A percentile compares a stretch with the other conserved stretches of the same genome.
Conservation (phyloP, 2,888 invertebrate species). For the Polyommatus iphigenia region DNA sequence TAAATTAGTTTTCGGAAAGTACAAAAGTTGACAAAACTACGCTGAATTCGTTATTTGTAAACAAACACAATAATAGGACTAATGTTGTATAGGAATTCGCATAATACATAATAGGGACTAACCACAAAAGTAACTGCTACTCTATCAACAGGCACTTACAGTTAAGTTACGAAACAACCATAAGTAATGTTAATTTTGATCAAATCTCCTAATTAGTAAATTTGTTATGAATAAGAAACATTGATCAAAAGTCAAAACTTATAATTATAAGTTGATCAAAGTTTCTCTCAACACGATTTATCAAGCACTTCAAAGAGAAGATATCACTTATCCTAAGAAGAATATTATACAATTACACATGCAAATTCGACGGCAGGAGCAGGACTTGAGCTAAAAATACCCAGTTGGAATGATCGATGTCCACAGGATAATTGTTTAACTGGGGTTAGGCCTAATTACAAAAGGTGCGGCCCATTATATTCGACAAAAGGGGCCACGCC, state of each 20-base stretch:
- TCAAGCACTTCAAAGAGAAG: conserved; percentile 26
- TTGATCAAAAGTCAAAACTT: too few relatives aligned
- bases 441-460: not conserved
- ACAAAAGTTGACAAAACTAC: not conserved
- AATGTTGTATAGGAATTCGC: not conserved
- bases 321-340: not conserved
- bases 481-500: conserved; percentile 64
- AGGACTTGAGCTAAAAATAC: conserved; percentile 37
- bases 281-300: not conserved
- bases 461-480: conserved; percentile 55
- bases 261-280: not conserved
- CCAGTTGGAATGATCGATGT: conserved; percentile 30
- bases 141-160: not conserved
- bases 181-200: not conserved
- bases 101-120: not conserved
- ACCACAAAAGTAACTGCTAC: not conserved
- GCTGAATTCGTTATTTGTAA: not conserved
- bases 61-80: not conserved
- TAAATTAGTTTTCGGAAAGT: not conserved
- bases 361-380: not conserved
- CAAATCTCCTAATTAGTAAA: too few relatives aligned
- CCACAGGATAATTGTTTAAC: conserved; percentile 30
- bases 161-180: not conserved
- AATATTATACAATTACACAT: not conserved
- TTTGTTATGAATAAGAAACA: too few relatives aligned